Conservation (phyloP, 2,797 vertebrate genomes). For the Rhynchotus rufescens region DNA sequence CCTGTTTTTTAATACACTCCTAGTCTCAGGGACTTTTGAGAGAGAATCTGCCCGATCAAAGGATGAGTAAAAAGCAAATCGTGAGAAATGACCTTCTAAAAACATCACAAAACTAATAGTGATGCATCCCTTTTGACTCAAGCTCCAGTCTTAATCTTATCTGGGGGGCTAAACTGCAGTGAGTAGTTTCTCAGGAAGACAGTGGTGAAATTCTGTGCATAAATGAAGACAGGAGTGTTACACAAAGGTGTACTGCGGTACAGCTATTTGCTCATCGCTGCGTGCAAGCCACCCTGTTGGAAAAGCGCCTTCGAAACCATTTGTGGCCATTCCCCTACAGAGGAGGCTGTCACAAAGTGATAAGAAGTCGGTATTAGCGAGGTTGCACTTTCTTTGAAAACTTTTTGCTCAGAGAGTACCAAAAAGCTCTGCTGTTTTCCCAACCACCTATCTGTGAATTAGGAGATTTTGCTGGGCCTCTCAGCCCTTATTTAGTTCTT, state of each 20-base stretch:
- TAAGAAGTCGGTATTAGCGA: slow-evolving; percentile 10
- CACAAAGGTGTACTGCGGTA: slow-evolving; percentile 3
- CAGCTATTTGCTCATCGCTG: slow-evolving; percentile 6
- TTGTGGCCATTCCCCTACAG: slow-evolving; percentile 4
- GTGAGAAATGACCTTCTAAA: not conserved
- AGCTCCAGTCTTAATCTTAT: slow-evolving; percentile 28
- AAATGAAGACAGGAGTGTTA: slow-evolving; percentile 39
- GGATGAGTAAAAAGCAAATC: not conserved
- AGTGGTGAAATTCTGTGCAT: slow-evolving; percentile 2
- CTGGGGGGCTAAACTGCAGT: not conserved
- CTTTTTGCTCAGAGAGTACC: not conserved
- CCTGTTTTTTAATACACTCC: not conserved
- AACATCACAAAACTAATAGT: not conserved
- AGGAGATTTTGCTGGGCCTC: not conserved
- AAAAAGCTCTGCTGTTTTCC: not conserved
- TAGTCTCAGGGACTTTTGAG: not conserved
- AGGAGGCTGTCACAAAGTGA: not conserved
- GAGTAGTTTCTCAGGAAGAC: slow-evolving; percentile 11
- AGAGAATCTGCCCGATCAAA: not conserved
- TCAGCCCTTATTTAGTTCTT: not conserved
- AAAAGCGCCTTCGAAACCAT: not conserved
- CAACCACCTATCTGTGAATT: not conserved
- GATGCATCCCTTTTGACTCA: not conserved
- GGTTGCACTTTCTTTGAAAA: slow-evolving; percentile 22
- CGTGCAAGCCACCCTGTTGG: slow-evolving; percentile 5